Conservation (phyloP, 2,888 invertebrate genomes). For the Sinhomidia bicolor region DNA sequence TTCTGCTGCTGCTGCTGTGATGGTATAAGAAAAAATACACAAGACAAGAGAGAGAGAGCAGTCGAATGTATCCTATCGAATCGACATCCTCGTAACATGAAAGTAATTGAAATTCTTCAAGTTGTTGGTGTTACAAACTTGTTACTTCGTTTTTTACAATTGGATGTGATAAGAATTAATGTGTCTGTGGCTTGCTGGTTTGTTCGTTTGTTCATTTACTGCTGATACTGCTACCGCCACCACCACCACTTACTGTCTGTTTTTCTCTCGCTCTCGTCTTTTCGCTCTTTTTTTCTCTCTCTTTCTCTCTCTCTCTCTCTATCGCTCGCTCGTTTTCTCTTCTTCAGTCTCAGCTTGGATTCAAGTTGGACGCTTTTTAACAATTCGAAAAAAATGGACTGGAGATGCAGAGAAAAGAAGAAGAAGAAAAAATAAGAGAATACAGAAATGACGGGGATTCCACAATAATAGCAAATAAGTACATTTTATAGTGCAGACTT, state of each 20-base stretch:
- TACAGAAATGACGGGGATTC: constrained; percentile 29
- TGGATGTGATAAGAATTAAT: constrained; percentile 75
- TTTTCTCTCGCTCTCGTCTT: neutral
- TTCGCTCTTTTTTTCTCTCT: neutral
- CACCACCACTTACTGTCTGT: neutral
- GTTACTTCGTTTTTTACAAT: constrained; percentile 74
- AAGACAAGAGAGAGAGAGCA: too few relatives aligned
- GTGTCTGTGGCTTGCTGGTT: constrained; percentile 60
- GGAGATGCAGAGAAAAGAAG: neutral
- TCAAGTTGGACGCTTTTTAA: neutral
- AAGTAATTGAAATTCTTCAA: constrained; percentile 75
- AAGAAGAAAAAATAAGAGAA: constrained; percentile 8
- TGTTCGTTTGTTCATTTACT: constrained; percentile 15
- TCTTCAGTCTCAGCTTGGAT: neutral
- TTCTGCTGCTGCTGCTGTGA: too few relatives aligned
- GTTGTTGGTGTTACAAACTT: constrained; percentile 75
- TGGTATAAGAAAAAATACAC: too few relatives aligned
- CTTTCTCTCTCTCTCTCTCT: neutral
- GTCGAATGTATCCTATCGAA: constrained; percentile 52
- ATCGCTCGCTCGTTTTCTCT: too few relatives aligned
- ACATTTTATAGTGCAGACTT: neutral
- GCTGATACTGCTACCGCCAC: constrained; percentile 44
- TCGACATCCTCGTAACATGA: constrained; percentile 59
- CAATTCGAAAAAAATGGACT: neutral
- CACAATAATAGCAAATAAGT: neutral